These are phyloP conservation scores for Drosophila engyochracea DNA, from an alignment of 2,888 invertebrate species.

Conservation along the genomic window DNA sequence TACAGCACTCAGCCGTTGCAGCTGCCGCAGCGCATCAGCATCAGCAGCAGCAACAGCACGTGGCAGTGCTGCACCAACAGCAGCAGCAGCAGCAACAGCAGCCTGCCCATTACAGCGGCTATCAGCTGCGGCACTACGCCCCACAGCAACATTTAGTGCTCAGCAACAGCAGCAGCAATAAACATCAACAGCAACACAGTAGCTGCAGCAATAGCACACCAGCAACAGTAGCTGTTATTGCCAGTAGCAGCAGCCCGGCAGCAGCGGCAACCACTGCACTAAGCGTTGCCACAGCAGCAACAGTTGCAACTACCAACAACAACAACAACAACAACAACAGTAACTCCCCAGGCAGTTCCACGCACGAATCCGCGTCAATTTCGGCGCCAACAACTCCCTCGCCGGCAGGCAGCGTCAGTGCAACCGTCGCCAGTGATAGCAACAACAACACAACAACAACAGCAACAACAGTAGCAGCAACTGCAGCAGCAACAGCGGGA, in stretches of 20 bases:
- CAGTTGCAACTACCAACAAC: conserved; percentile 49
- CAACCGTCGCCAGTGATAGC: conserved; percentile 74
- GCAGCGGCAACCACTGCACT: conserved; percentile 36
- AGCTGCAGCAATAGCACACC: conserved; percentile 51
- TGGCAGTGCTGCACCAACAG: conserved; percentile 72
- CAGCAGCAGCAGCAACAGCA: conserved; percentile 77
- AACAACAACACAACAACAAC: conserved; percentile 72
- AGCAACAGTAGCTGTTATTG: conserved; percentile 51
- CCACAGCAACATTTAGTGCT: conserved; percentile 70
- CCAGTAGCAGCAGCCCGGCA: conserved; percentile 46
- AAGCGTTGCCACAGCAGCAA: conserved; percentile 51
- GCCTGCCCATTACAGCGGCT: conserved; percentile 78
- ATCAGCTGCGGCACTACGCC: conserved; percentile 77
- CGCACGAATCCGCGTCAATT: conserved; percentile 76
- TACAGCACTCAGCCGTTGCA: conserved; percentile 77
- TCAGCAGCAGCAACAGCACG: conserved; percentile 78
- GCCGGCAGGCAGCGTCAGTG: conserved; percentile 72
- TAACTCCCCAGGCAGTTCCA: conserved; percentile 69
- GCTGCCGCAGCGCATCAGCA: conserved; percentile 83
- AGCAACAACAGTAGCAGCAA: conserved; percentile 63
- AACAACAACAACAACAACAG: conserved; percentile 44
- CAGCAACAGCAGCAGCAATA: conserved; percentile 59
- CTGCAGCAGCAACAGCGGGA: conserved; percentile 70
- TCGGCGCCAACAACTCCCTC: conserved; percentile 78
- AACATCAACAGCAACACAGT: conserved; percentile 57